Base-by-base conservation (phyloP, 2,113 vertebrate genomes). In the Apteryx owenii region DNA sequence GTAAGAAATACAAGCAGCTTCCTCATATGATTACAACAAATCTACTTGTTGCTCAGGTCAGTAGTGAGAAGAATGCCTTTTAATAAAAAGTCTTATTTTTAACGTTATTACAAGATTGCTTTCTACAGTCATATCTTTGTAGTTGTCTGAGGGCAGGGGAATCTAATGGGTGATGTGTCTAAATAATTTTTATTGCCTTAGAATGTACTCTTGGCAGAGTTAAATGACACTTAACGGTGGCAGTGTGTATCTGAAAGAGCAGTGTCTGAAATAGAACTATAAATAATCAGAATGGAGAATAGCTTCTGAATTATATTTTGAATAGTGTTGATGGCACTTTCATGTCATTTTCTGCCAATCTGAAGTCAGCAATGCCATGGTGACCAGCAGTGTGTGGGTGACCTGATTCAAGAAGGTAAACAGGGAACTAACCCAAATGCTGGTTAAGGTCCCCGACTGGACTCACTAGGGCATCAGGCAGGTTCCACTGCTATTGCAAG, bases 21-120 rank as follows among this genome's bases (percentile, higher is more conserved):
- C 99, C 99, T 91, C 99, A 99, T 92, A 97, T 99, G 97, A 99
- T 99, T 89, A 98, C 99, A 44, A 97, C 98, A 54, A 99, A 99
- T 95, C 98, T 99, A 64, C 98, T 99, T 81, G 96, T 99, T 88
- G 99, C 99, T 65, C 99, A 99, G 99, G 99, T 99, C 86, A 98
- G 98, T 98, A 64, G 36, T 65, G 56, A 90, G 29, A 61, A 84
- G 25, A 83, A 87, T 68, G 33, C 31, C 56, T 33, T 33, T 60
- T 31, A 38, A 71, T 53, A 80, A 58, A 12, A 42, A 62, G 38
- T 70, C 36, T 46, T 66, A 80, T 61, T 40, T 46, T 44, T 21
- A 44, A 81, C 10, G 8, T 36, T 88, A 64, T 94, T 88, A 51
- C 8, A 95, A 70, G 20, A 87, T 61, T 80, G 61, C 3, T 86